Evolutionary conservation across 2,888 invertebrate species (phyloP), one percentile per base, ranked within the genome.

Genomic region (Malthinus seriepunctatus): DNA sequence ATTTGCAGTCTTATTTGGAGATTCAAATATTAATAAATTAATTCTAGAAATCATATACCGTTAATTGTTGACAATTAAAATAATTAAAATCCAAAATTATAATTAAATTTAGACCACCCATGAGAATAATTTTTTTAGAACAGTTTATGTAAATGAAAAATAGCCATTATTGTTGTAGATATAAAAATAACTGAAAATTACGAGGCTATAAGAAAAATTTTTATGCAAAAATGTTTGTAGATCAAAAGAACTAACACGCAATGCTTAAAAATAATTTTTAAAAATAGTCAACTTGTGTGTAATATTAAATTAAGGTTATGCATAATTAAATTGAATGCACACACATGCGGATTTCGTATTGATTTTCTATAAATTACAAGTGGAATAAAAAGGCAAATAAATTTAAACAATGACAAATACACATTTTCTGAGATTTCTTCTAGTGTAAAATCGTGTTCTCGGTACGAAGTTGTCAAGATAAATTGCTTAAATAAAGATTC

Each of bases 401-500:
- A 23, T 23, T 23, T 23, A 23, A 14, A 9, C 15, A 42, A 10
- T 35, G 54, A 39, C 48, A 48, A 54, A 54, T 54, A 54, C 32
- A 39, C 9, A n/a, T 32, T 39, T 32, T 42, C 42, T 33, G 5
- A 32, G 9, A 46, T 48, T 53, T 37, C 35, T 48, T 12, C 42
- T 51, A 54, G 54, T 56, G 51, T 56, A 56, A 54, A 56, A 50
- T 51, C 51, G 38, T 45, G 51, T 56, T 56, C 46, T 56, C 33
- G 10, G 35, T 37, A 15, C 52, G 32, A 44, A 51, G 38, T 39
- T 32, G 12, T 31, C 12, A 51, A 56, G 56, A 56, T 56, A 56
- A 56, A 58, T 58, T 58, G 59, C 23, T 15, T 31, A 50, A 59
- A 46, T 45, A 53, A 54, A 53, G 59, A 53, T 44, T 35, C 46